These are phyloP conservation scores for Agapornis canus DNA, from an alignment of 2,797 vertebrate species.

Conservation along the genomic window DNA sequence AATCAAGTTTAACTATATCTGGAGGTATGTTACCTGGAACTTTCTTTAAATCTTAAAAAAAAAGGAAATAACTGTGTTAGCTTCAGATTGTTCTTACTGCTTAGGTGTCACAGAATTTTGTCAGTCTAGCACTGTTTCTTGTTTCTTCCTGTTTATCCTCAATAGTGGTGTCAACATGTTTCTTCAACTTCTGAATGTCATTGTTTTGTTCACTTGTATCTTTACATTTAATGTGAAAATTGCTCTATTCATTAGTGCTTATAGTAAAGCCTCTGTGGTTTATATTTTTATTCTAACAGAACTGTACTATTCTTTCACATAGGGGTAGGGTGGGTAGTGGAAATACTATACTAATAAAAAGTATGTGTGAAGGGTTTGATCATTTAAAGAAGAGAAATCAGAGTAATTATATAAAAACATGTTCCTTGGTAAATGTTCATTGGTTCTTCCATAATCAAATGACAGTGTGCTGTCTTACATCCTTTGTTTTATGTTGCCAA, in stretches of 20 bases:
- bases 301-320: background rate
- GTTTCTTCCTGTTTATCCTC: background rate
- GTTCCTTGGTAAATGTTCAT: background rate
- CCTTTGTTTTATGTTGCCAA: background rate
- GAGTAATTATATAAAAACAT: background rate
- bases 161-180: background rate
- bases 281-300: background rate
- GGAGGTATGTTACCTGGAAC: conserved; percentile 88
- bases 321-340: background rate
- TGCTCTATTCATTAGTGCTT: background rate
- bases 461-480: background rate
- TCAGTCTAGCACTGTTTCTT: background rate
- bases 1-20: conserved; percentile 90
- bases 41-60: conserved; percentile 84
- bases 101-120: background rate
- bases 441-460: background rate
- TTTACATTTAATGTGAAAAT: background rate
- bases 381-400: background rate
- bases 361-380: background rate
- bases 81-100: background rate
- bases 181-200: background rate
- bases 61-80: conserved; percentile 16
- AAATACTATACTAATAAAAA: background rate
- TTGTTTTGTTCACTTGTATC: background rate
- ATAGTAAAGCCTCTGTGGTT: background rate